These are phyloP conservation scores for Epinephelus cyanopodus DNA, from an alignment of 2,113 vertebrate genomes.

Conservation along the genomic window DNA sequence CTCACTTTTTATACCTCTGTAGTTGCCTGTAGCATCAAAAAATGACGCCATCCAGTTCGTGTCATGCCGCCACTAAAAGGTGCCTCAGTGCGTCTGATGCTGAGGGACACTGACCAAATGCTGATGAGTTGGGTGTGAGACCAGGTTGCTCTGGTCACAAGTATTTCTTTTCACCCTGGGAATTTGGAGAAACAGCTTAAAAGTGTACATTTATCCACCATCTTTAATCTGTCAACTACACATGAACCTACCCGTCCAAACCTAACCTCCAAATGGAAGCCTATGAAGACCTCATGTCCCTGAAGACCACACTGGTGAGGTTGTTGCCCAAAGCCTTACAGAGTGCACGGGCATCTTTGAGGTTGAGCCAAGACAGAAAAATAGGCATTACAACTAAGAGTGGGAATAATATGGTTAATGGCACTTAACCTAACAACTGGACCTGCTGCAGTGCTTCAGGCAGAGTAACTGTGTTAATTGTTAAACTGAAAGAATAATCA, in stretches of 20 bases:
- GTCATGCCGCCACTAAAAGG: no score
- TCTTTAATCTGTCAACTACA: constrained; percentile 1
- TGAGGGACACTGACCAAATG: no score
- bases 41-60: no score
- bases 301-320: neutral
- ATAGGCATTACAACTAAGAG: constrained; percentile 15
- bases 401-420: constrained; percentile 26
- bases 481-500: neutral
- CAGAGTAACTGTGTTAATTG: constrained; percentile 10
- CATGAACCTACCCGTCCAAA: neutral
- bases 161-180: neutral
- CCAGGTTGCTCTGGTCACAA: no score
- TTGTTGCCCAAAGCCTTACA: constrained; percentile 18
- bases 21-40: no score
- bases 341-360: neutral
- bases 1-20: no score
- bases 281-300: neutral
- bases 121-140: no score
- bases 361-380: neutral
- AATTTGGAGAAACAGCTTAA: neutral
- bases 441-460: constrained; percentile 4
- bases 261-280: constrained; percentile 20
- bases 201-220: neutral
- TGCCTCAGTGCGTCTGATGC: no score
- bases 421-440: constrained; percentile 28